Evolutionary conservation across 2,888 invertebrate genomes (phyloP).

Genomic region (Capitulum mitella): DNA sequence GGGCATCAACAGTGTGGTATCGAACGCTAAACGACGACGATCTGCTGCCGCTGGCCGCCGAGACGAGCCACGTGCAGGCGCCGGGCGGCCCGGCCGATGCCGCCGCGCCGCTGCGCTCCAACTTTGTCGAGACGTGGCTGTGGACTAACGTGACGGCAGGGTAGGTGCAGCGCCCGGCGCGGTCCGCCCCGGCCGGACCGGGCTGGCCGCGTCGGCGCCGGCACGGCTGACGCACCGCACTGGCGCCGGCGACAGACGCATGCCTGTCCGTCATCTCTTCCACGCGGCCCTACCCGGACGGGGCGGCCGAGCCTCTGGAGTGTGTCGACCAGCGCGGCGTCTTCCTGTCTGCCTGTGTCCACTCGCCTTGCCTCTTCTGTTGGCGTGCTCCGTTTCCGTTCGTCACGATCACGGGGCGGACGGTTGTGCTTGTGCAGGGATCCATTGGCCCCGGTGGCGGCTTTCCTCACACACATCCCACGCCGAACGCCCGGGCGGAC

Average conservation of each 20-base stretch:
- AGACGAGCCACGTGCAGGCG: neutral
- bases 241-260: neutral
- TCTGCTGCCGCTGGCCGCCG: slow-evolving; percentile 3
- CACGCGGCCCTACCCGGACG: neutral
- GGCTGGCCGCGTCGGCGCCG: too few relatives aligned
- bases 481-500: too few relatives aligned
- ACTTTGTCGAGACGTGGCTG: slow-evolving; percentile 18
- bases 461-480: too few relatives aligned
- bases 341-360: too few relatives aligned
- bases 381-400: too few relatives aligned
- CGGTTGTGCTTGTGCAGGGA: too few relatives aligned
- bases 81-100: neutral
- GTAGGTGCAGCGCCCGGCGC: neutral
- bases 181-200: too few relatives aligned
- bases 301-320: too few relatives aligned
- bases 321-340: too few relatives aligned
- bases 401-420: too few relatives aligned
- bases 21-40: slow-evolving; percentile 4
- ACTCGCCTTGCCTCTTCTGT: too few relatives aligned
- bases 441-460: too few relatives aligned
- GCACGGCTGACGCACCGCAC: neutral
- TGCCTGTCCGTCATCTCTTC: neutral
- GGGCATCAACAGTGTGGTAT: neutral
- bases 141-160: slow-evolving; percentile 18
- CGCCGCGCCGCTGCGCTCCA: neutral